Percentiles rank a stretch among this genome's conserved stretches.
Conservation (phyloP, 2,888 invertebrate genomes). For the Tethea ocularis region DNA sequence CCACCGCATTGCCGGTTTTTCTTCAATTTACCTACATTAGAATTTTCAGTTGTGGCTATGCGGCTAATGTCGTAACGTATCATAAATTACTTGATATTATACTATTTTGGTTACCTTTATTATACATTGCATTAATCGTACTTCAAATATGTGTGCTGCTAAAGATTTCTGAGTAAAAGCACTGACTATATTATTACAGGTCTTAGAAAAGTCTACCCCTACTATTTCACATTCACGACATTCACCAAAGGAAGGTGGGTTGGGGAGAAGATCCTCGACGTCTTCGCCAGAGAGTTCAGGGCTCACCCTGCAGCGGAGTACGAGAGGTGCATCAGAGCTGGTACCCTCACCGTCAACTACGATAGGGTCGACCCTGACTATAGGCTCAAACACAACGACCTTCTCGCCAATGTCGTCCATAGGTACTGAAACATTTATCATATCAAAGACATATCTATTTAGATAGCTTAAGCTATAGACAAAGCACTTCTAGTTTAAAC, state of each 20-base stretch:
- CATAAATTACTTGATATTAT: constrained; percentile 12
- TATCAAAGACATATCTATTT: constrained; percentile 18
- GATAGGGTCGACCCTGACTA: constrained; percentile 96
- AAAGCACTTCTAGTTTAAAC: constrained; percentile 31
- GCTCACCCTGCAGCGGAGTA: constrained; percentile 97
- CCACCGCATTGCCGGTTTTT: constrained; percentile 67
- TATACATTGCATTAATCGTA: neutral
- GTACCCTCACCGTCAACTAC: constrained; percentile 96
- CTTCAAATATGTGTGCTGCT: too few relatives aligned
- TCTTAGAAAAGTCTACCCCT: constrained; percentile 97
- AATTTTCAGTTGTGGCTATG: constrained; percentile 33
- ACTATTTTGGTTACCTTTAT: neutral
- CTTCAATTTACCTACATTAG: constrained; percentile 37
- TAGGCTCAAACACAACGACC: constrained; percentile 95
- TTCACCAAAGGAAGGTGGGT: constrained; percentile 99
- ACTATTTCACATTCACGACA: constrained; percentile 98
- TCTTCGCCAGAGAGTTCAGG: constrained; percentile 96
- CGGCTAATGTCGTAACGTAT: constrained; percentile 30
- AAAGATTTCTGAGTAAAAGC: neutral
- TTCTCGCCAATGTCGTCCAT: constrained; percentile 96
- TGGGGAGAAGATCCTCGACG: constrained; percentile 95
- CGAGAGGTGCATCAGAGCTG: constrained; percentile 94
- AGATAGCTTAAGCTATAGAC: constrained; percentile 41
- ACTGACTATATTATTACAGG: constrained; percentile 80
- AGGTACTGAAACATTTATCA: constrained; percentile 84